phyloP scores from a whole-genome alignment of 2,888 invertebrate species.

The Metopia argyrocephala region DNA sequence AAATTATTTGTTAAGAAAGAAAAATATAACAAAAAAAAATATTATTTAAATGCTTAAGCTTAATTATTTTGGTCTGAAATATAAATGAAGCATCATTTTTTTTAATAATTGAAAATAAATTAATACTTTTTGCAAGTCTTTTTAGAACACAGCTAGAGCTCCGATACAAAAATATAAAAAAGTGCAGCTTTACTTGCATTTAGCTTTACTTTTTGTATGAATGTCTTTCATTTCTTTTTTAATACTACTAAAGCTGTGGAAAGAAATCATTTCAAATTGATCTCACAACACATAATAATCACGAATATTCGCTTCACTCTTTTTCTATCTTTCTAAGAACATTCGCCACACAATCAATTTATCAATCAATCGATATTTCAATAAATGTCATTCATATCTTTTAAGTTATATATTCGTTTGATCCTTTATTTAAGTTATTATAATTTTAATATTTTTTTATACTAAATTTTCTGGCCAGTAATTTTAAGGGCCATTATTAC shows the following conservation, averaged over 20 bases:
- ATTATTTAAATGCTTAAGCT: conserved; percentile 58
- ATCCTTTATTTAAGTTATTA: not conserved
- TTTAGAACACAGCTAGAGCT: conserved; percentile 59
- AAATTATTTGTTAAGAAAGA: conserved; percentile 26
- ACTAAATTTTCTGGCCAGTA: not conserved
- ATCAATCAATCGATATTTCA: conserved; percentile 30
- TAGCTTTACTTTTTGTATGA: conserved; percentile 60
- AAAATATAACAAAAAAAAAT: conserved; percentile 25
- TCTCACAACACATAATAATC: conserved; percentile 48
- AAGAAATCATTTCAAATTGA: conserved; percentile 47
- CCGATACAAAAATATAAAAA: conserved; percentile 50
- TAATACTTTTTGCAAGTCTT: conserved; percentile 67
- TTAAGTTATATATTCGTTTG: not conserved
- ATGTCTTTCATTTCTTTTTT: conserved; percentile 60
- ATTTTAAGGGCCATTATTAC: too few species aligned
- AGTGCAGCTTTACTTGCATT: conserved; percentile 61
- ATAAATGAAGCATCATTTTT: conserved; percentile 41
- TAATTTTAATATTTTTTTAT: not conserved
- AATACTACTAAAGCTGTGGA: conserved; percentile 60
- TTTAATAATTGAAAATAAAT: conserved; percentile 53
- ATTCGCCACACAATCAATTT: conserved; percentile 49
- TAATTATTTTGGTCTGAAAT: conserved; percentile 47
- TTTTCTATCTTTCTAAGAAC: conserved; percentile 20
- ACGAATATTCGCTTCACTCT: conserved; percentile 31
- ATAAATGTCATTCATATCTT: conserved; percentile 26